phyloP scores from a whole-genome alignment of 2,113 vertebrate genomes.

The Xenopus borealis region DNA sequence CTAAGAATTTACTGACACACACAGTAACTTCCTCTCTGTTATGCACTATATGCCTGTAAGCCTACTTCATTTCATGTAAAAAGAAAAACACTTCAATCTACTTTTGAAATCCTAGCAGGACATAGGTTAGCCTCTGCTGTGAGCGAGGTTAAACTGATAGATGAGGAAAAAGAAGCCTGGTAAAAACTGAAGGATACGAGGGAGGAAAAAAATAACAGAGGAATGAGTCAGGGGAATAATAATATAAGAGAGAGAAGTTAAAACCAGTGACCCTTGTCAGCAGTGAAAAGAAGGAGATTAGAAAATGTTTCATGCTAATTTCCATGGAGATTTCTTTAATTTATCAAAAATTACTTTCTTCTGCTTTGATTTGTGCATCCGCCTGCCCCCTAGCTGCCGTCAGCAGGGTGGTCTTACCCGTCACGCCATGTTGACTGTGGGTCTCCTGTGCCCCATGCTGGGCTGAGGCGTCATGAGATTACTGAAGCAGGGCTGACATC shows the following conservation, averaged over 20 bases:
- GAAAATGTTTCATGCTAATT: conserved; percentile 99
- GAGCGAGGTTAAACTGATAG: conserved; percentile 53
- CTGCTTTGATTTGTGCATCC: conserved; percentile 86
- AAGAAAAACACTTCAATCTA: conserved; percentile 6
- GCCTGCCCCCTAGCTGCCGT: conserved; percentile 72
- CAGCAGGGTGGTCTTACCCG: conserved; percentile 85
- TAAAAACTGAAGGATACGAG: conserved; percentile 61
- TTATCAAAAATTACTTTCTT: conserved; percentile 90
- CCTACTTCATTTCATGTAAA: neutral
- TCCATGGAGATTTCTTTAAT: conserved; percentile 99
- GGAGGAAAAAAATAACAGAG: conserved; percentile 66
- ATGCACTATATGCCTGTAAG: neutral
- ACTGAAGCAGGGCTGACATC: conserved; percentile 86
- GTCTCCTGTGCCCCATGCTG: conserved; percentile 78
- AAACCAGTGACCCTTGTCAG: conserved; percentile 93
- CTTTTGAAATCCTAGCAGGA: conserved; percentile 51
- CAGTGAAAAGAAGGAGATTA: conserved; percentile 94
- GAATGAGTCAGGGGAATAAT: conserved; percentile 72
- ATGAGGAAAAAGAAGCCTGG: conserved; percentile 52
- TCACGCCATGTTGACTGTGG: conserved; percentile 76
- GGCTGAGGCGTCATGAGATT: conserved; percentile 83
- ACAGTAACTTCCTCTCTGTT: neutral
- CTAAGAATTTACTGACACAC: too few relatives aligned
- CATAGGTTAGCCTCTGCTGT: conserved; percentile 53
- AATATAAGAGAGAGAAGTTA: conserved; percentile 77